phyloP scores from a whole-genome alignment of 1,140 invertebrate species.

The Drosophila nikananu region DNA sequence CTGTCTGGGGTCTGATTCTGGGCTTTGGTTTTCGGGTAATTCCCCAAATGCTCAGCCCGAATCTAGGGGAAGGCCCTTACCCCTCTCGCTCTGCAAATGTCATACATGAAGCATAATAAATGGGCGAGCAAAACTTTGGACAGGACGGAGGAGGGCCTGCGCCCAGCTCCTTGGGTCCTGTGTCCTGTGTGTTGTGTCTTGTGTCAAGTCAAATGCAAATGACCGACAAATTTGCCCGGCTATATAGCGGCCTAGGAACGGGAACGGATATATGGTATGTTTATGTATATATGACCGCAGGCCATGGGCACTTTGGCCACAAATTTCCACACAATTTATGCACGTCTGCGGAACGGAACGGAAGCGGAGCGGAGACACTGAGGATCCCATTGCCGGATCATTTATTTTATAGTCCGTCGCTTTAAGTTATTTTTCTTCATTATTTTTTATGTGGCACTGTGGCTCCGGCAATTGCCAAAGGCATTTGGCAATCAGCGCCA shows the following conservation, averaged over 20 bases:
- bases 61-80: conserved; percentile 4
- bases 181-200: conserved; percentile 44
- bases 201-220: conserved; percentile 63
- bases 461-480: conserved; percentile 51
- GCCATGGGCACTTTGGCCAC: conserved; percentile 36
- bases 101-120: conserved; percentile 72
- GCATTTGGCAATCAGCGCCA: conserved; percentile 81
- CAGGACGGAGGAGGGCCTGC: conserved; percentile 28
- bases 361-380: conserved; percentile 25
- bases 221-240: conserved; percentile 64
- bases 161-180: conserved; percentile 12
- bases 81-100: conserved; percentile 41
- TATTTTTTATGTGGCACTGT: conserved; percentile 72
- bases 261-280: conserved; percentile 34
- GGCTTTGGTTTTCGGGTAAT: conserved; percentile 39
- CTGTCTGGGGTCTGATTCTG: conserved; percentile 23
- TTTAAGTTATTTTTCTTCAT: conserved; percentile 84
- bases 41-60: conserved; percentile 61
- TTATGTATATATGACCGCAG: conserved; percentile 41
- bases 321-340: conserved; percentile 58
- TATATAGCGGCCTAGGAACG: conserved; percentile 32
- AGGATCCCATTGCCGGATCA: conserved; percentile 68
- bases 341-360: conserved; percentile 40
- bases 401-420: conserved; percentile 81
- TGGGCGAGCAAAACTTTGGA: conserved; percentile 63